Base-by-base conservation (phyloP, 2,888 invertebrate species). In the Nineta flava region DNA sequence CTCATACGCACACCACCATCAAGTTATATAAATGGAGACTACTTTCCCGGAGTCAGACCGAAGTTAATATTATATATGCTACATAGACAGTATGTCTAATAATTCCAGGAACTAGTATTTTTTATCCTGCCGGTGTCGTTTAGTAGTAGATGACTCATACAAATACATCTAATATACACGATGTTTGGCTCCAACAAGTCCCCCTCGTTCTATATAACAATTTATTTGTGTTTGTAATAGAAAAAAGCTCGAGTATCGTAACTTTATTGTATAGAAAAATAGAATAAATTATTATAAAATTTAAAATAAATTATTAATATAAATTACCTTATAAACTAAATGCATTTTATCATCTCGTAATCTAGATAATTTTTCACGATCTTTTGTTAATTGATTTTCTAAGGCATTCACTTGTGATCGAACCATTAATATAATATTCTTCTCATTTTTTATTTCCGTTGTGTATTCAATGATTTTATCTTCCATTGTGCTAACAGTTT, bases 331-430 rank as follows among this genome's bases (percentile, higher is more conserved):
- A 13, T 64, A 62, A 2, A 63, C 50, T 1, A 66, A 58, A 12
- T 60, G 56, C 51, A 58, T 62, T 49, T 65, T 66, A 35, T 67
- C 67, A 46, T 66, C 65, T 3, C 64, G 58, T 5, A 65, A 51
- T 48, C 62, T 63, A 19, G 60, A 49, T 21, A 67, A 51, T 49
- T 67, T 67, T 51, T 65, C 64, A 9, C 64, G 57, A 42, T 67
- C 65, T 47, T 59, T 61, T 1, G 57, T 47, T 19, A 67, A 62
- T 54, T 67, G 66, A 5, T 50, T 49, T 50, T 65, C 65, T 32
- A 64, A 52, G 2, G 59, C 56, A 12, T 53, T 50, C 19, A 65
- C 40, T 46, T 64, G 64, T 53, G 54, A 55, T 40, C 57, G 58
- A 2, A 56, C 55, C 6, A 59, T 59, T 41, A 60, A 50, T 35